These are phyloP conservation scores for Caenorhabditis brenneri DNA, from an alignment of 1,140 invertebrate genomes.

Conservation along the genomic window DNA sequence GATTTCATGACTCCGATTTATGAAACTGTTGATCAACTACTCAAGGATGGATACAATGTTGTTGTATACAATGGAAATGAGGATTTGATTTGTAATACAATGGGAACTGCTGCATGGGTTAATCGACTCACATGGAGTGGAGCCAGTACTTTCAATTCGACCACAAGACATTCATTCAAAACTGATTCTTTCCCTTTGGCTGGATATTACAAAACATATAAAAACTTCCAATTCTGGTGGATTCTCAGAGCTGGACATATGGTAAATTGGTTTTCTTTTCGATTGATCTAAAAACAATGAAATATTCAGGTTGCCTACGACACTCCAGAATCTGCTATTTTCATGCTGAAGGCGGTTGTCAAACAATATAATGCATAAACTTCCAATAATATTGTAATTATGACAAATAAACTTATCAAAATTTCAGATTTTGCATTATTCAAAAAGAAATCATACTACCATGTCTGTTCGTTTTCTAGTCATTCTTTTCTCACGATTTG, in stretches of 20 bases:
- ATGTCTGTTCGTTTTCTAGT: too few relatives aligned
- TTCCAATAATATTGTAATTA: background rate
- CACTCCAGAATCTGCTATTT: constrained; percentile 48
- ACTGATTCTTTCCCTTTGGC: constrained; percentile 54
- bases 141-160: constrained; percentile 56
- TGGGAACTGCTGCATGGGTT: constrained; percentile 68
- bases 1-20: constrained; percentile 72
- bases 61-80: constrained; percentile 72
- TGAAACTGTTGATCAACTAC: constrained; percentile 68
- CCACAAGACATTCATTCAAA: constrained; percentile 56
- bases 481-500: too few relatives aligned
- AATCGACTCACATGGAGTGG: constrained; percentile 61
- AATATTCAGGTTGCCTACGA: constrained; percentile 51
- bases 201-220: constrained; percentile 63
- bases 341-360: constrained; percentile 46
- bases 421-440: too few relatives aligned
- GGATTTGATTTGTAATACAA: constrained; percentile 71
- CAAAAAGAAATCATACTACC: too few relatives aligned
- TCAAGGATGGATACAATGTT: constrained; percentile 66
- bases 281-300: too few relatives aligned
- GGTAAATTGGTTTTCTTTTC: constrained; percentile 61
- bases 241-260: constrained; percentile 71
- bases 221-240: constrained; percentile 70
- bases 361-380: background rate
- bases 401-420: background rate